Conservation (phyloP, 2,888 invertebrate species). For the Pyralis farinalis region DNA sequence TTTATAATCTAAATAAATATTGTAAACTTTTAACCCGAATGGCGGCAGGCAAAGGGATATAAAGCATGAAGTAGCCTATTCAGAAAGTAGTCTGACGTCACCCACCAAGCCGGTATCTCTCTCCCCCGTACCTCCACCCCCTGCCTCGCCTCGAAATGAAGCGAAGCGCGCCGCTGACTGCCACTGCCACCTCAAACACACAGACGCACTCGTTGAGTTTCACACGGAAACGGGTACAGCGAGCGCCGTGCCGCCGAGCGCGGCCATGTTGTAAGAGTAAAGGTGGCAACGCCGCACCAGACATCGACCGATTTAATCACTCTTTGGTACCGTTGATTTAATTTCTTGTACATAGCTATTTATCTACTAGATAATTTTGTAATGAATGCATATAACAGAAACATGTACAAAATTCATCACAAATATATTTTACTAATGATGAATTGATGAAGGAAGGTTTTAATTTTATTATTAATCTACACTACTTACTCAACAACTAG, state of each 20-base stretch:
- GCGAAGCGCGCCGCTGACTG: conserved; percentile 25
- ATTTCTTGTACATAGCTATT: conserved; percentile 29
- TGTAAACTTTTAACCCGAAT: no score
- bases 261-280: conserved; percentile 78
- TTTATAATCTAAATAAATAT: no score
- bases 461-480: no score
- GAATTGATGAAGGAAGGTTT: no score
- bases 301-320: conserved; percentile 77
- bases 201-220: conserved; percentile 69
- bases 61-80: conserved; percentile 37
- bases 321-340: conserved; percentile 51
- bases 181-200: conserved; percentile 56
- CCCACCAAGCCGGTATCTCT: conserved; percentile 61
- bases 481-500: no score
- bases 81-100: conserved; percentile 75
- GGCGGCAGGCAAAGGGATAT: no score
- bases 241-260: conserved; percentile 71
- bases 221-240: conserved; percentile 78
- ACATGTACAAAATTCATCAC: no score
- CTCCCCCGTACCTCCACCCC: conserved; percentile 41
- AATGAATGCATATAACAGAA: no score
- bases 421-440: no score
- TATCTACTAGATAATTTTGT: no score
- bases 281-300: conserved; percentile 78
- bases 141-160: conserved; percentile 22